These are phyloP conservation scores for Charadrius vociferus DNA, from an alignment of 2,113 vertebrate species.

Conservation along the genomic window DNA sequence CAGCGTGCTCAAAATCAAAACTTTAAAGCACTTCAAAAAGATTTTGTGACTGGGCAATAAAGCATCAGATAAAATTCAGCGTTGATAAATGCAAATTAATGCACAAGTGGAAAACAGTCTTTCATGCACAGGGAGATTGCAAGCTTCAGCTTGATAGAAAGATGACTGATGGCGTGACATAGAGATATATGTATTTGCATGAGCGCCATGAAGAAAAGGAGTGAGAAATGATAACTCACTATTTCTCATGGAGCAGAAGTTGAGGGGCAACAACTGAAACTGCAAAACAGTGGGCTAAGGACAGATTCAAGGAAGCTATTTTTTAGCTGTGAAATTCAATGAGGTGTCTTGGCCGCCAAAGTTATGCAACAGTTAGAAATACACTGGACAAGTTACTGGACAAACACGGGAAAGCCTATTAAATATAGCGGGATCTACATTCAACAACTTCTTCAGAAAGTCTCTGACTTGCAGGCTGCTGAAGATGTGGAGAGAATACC, in stretches of 20 bases:
- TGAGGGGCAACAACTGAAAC: neutral
- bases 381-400: neutral
- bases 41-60: neutral
- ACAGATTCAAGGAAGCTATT: neutral
- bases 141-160: neutral
- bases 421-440: neutral
- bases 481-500: neutral
- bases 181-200: neutral
- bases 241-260: neutral
- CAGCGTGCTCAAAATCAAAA: neutral
- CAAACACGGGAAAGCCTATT: neutral
- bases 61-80: neutral
- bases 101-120: neutral
- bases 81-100: neutral
- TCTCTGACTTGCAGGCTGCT: neutral
- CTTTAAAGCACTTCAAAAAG: neutral
- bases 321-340: neutral
- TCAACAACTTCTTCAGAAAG: neutral
- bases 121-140: neutral
- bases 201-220: neutral
- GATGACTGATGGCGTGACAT: neutral
- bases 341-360: neutral
- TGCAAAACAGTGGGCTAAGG: neutral
- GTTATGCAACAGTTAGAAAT: neutral
- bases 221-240: neutral